Percentiles rank a stretch among this genome's conserved stretches.
These are phyloP conservation scores for Corythornis madagascariensis DNA, from an alignment of 2,113 vertebrate genomes.

Conservation along the genomic window DNA sequence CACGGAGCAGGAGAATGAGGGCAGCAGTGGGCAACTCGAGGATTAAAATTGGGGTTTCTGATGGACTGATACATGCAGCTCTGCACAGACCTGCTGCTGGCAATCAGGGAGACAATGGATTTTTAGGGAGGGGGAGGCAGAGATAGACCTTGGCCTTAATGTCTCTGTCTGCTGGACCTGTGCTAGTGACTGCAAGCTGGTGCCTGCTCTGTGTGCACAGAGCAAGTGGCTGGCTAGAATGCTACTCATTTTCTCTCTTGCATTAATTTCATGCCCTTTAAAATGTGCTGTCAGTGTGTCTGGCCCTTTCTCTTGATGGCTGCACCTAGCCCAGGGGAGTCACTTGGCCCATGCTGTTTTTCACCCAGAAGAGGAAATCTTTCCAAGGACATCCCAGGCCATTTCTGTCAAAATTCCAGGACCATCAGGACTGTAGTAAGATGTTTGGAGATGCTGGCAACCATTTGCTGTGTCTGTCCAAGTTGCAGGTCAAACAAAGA, in stretches of 20 bases:
- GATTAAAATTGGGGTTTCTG: not conserved
- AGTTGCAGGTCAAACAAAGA: not conserved
- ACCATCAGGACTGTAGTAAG: not conserved
- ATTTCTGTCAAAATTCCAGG: not conserved
- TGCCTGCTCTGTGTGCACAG: not conserved
- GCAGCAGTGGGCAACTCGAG: not conserved
- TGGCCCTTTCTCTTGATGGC: not conserved
- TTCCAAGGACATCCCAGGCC: not conserved
- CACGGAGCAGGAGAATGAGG: not conserved
- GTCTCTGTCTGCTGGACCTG: not conserved
- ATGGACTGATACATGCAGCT: not conserved
- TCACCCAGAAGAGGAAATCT: not conserved
- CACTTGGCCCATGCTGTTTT: not conserved
- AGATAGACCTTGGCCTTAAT: not conserved
- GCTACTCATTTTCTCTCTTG: not conserved
- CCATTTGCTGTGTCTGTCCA: not conserved
- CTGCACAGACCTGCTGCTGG: not conserved
- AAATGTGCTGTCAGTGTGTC: not conserved
- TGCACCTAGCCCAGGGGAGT: not conserved
- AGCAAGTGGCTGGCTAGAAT: not conserved
- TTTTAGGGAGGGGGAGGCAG: not conserved
- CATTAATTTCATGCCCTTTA: not conserved
- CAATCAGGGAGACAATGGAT: not conserved
- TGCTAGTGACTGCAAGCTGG: not conserved
- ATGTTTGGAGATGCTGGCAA: not conserved